phyloP scores from a whole-genome alignment of 2,797 vertebrate species.

The Decapterus maruadsi region DNA sequence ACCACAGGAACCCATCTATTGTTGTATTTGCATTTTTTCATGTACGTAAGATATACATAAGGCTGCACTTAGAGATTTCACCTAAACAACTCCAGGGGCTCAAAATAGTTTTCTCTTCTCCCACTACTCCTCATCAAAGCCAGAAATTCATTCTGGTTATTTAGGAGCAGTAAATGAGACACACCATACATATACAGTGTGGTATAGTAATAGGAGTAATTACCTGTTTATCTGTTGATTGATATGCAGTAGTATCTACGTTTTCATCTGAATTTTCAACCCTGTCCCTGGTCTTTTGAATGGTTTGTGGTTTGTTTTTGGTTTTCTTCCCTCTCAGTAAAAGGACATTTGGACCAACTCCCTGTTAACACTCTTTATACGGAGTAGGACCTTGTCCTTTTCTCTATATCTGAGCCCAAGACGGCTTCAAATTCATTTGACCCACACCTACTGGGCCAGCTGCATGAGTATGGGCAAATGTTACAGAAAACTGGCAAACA shows the following conservation, averaged over 20 bases:
- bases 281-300: too few species aligned
- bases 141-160: background rate
- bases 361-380: background rate
- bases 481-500: background rate
- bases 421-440: background rate
- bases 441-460: background rate
- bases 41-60: too few species aligned
- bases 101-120: conserved; percentile 1
- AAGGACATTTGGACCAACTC: background rate
- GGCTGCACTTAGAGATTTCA: background rate
- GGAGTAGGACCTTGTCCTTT: background rate
- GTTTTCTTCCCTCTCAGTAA: too few species aligned
- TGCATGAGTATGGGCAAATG: background rate
- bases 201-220: background rate
- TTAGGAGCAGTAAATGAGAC: background rate
- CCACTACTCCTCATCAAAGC: background rate
- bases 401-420: background rate
- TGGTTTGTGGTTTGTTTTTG: too few species aligned
- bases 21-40: background rate
- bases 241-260: background rate
- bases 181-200: background rate
- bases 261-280: background rate
- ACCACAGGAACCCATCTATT: background rate
- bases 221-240: too few species aligned
- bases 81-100: background rate